Evolutionary conservation across 2,113 vertebrate genomes (phyloP).

Genomic region (Anseranas semipalmata): DNA sequence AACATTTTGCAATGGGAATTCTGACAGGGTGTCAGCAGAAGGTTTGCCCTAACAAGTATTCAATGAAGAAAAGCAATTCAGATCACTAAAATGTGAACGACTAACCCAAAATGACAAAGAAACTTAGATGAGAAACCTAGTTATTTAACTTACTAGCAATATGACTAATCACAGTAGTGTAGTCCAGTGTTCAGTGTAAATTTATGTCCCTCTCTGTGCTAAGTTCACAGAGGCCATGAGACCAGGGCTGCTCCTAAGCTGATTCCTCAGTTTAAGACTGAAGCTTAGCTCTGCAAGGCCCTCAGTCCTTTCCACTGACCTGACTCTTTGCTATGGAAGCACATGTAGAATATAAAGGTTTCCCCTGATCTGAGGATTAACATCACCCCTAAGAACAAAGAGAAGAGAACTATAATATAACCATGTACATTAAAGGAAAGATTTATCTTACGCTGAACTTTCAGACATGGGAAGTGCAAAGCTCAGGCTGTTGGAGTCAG

Average conservation of each 20-base stretch:
- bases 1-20: conserved; percentile 30
- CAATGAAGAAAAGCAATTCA: neutral
- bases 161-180: neutral
- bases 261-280: neutral
- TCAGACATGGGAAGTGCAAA: neutral
- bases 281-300: neutral
- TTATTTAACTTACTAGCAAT: conserved; percentile 20
- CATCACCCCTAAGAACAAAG: neutral
- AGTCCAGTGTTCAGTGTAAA: neutral
- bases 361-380: neutral
- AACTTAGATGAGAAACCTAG: neutral
- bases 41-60: neutral
- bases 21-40: neutral
- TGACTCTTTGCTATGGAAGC: neutral
- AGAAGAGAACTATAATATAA: neutral
- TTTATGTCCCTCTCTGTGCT: neutral
- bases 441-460: neutral
- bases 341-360: neutral
- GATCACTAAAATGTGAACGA: neutral
- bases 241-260: neutral
- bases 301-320: neutral
- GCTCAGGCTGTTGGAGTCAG: neutral
- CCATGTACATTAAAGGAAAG: neutral
- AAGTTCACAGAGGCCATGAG: neutral
- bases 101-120: neutral